A percentile compares a stretch with the other conserved stretches of the same genome.
phyloP scores from a whole-genome alignment of 1,140 invertebrate genomes.

The Dinoponera quadriceps region DNA sequence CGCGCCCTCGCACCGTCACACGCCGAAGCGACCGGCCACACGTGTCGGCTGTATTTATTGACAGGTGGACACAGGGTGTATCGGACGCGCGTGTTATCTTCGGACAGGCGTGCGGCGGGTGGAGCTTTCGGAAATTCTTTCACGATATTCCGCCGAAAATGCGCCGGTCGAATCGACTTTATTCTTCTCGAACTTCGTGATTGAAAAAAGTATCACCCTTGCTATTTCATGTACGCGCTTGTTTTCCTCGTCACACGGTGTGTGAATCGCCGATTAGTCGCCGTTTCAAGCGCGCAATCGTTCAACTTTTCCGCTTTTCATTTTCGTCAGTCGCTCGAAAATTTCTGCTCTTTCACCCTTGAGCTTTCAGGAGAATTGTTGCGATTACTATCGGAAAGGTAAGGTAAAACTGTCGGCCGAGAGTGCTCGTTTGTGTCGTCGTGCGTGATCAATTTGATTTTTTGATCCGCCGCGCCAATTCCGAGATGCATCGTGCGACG shows the following conservation, averaged over 20 bases:
- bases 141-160: background rate
- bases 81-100: background rate
- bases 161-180: background rate
- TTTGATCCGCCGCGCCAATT: too few species aligned
- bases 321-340: background rate
- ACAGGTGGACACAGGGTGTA: slow-evolving; percentile 32
- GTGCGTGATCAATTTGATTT: too few species aligned
- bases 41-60: slow-evolving; percentile 17
- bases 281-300: too few species aligned
- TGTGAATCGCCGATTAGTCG: too few species aligned
- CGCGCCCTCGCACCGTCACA: too few species aligned
- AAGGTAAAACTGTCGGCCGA: too few species aligned
- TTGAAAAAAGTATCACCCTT: background rate
- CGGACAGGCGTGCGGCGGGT: background rate
- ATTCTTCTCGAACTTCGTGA: background rate
- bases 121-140: slow-evolving; percentile 11
- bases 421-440: too few species aligned
- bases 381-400: too few species aligned
- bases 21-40: too few species aligned
- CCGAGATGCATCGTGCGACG: too few species aligned
- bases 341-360: background rate
- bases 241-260: too few species aligned
- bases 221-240: too few species aligned
- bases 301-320: background rate
- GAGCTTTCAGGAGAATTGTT: background rate